phyloP scores from a whole-genome alignment of 2,888 invertebrate species.

The Phymatocera aterrima region DNA sequence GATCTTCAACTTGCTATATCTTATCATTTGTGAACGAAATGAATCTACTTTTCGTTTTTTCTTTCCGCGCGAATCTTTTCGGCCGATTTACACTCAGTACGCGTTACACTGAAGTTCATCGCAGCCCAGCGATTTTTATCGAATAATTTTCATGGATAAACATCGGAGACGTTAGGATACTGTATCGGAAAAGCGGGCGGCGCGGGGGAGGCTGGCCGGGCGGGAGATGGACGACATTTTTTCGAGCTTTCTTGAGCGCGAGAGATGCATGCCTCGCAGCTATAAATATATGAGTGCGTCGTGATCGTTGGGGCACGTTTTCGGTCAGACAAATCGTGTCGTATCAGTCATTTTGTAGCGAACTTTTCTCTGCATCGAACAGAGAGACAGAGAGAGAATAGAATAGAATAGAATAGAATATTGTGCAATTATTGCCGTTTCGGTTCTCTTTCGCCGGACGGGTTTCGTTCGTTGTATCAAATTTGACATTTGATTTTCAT shows the following conservation, averaged over 20 bases:
- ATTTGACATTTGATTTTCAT: too few species aligned
- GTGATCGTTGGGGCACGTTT: background rate
- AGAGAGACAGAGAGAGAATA: background rate
- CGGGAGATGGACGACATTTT: background rate
- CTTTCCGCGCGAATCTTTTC: too few species aligned
- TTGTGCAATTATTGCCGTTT: too few species aligned
- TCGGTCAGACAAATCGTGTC: background rate
- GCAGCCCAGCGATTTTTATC: background rate
- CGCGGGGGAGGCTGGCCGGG: too few species aligned
- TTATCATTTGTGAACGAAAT: too few species aligned
- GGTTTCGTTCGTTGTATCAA: too few species aligned
- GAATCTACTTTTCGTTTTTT: too few species aligned
- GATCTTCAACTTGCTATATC: too few species aligned
- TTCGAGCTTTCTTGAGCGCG: background rate
- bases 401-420: too few species aligned
- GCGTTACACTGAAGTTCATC: background rate
- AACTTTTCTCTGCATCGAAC: constrained; percentile 34
- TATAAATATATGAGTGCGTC: background rate
- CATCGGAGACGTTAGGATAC: too few species aligned
- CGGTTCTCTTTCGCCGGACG: too few species aligned
- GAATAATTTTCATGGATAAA: background rate
- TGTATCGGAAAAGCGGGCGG: background rate
- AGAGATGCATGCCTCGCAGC: constrained; percentile 10
- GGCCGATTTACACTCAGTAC: too few species aligned
- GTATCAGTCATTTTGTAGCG: background rate